Conservation (phyloP, 2,888 invertebrate species). For the Horisme vitalbata region DNA sequence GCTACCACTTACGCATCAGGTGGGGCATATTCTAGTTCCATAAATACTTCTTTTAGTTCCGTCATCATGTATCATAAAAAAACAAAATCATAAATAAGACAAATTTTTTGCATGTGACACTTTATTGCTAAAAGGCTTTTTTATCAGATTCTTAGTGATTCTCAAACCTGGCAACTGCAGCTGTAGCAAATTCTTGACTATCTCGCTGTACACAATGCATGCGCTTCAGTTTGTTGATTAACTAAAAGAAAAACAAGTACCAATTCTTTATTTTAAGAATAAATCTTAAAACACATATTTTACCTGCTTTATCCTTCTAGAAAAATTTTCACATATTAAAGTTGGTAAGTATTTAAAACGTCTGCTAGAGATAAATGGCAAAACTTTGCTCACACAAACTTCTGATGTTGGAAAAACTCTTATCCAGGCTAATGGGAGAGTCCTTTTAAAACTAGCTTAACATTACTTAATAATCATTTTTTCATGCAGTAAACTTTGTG, state of each 20-base stretch:
- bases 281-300: background rate
- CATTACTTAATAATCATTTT: background rate
- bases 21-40: no score
- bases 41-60: no score
- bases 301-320: conserved; percentile 1
- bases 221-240: no score
- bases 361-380: conserved; percentile 15
- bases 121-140: no score
- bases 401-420: conserved; percentile 15
- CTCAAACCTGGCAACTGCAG: no score
- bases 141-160: no score
- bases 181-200: no score
- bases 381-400: conserved; percentile 16
- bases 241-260: background rate
- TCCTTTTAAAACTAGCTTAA: conserved; percentile 13
- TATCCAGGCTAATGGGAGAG: conserved; percentile 14
- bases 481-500: background rate
- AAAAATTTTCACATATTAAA: conserved; percentile 16
- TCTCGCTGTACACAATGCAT: no score
- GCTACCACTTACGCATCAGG: no score
- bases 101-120: no score
- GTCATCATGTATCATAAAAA: no score
- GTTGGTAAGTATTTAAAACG: conserved; percentile 21
- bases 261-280: background rate
- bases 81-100: no score